phyloP scores from a whole-genome alignment of 2,113 vertebrate genomes.

The Emydocephalus ijimae region DNA sequence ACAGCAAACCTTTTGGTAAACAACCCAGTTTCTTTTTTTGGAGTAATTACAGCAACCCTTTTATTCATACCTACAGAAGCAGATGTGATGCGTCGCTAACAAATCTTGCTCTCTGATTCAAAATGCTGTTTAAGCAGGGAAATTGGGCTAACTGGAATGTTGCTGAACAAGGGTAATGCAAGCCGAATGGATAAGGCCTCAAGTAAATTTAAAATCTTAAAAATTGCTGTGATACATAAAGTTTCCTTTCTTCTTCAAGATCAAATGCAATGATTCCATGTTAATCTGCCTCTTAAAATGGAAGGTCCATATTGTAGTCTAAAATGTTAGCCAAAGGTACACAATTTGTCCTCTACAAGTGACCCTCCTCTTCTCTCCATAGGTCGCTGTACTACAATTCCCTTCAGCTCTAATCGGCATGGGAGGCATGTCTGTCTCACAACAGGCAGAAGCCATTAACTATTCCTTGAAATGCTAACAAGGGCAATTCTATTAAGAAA shows the following conservation, averaged over 20 bases:
- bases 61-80: constrained; percentile 10
- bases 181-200: not conserved
- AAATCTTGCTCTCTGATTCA: constrained; percentile 22
- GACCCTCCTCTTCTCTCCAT: not conserved
- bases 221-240: not conserved
- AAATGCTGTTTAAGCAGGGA: not conserved
- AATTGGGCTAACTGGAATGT: not conserved
- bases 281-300: too few relatives aligned
- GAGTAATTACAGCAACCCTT: constrained; percentile 15
- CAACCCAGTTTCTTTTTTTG: constrained; percentile 28
- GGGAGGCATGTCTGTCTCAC: not conserved
- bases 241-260: not conserved
- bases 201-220: not conserved
- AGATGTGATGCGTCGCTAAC: not conserved
- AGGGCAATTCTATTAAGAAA: not conserved
- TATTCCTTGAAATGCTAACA: not conserved
- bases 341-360: not conserved
- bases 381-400: not conserved
- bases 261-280: not conserved
- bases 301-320: not conserved
- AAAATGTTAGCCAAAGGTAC: not conserved
- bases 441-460: not conserved
- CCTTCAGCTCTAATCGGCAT: not conserved
- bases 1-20: constrained; percentile 21
- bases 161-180: not conserved